These are phyloP conservation scores for Lasioglossum pauxillum DNA, from an alignment of 2,888 invertebrate species.

Conservation along the genomic window DNA sequence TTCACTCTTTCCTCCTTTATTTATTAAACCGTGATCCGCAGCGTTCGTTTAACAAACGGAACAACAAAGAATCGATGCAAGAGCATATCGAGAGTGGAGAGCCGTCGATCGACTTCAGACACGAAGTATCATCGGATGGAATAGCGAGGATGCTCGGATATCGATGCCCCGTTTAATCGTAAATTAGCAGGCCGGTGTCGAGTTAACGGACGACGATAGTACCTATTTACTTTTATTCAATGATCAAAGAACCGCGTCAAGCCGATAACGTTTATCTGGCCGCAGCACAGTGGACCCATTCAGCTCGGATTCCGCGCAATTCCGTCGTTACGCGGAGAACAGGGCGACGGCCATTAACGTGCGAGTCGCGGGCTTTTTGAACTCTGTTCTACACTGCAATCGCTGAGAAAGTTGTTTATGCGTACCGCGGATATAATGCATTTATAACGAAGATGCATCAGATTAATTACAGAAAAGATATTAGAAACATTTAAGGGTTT, in stretches of 20 bases:
- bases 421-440: neutral
- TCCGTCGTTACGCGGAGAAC: constrained; percentile 42
- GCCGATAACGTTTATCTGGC: constrained; percentile 68
- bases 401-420: neutral
- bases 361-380: constrained; percentile 14
- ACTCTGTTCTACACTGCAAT: neutral
- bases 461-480: neutral
- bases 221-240: constrained; percentile 68
- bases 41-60: neutral
- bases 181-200: constrained; percentile 56
- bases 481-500: neutral
- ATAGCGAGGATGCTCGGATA: constrained; percentile 12
- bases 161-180: constrained; percentile 55
- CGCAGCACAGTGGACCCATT: constrained; percentile 65
- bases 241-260: constrained; percentile 69
- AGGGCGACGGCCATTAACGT: constrained; percentile 8
- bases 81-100: neutral
- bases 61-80: neutral
- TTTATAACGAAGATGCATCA: neutral
- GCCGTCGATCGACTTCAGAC: constrained; percentile 13
- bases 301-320: constrained; percentile 52
- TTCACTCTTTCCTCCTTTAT: neutral
- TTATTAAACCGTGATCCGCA: too few species aligned
- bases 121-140: neutral
- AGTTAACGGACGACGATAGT: constrained; percentile 57